Base-by-base conservation (phyloP, 2,888 invertebrate genomes). In the Yponomeuta malinellus region DNA sequence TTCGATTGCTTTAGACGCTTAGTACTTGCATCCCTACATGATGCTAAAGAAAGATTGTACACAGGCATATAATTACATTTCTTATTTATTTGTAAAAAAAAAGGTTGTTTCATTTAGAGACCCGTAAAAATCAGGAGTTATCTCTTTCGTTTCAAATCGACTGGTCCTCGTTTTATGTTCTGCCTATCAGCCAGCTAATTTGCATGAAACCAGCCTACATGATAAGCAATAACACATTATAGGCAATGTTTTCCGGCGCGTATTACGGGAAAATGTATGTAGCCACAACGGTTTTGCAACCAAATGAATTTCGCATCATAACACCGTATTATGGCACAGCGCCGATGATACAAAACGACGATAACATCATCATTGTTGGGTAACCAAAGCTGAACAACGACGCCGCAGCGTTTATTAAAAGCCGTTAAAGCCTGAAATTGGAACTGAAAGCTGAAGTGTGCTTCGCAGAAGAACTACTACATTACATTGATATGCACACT, bases 381-480 rank as follows among this genome's bases (percentile, higher is more conserved):
- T 59, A 15, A 59, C 52, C 15, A 15, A 59, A 15, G 52, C 52
- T 59, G 15, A 59, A 59, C 52, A 59, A 59, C 52, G 52, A 59
- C 52, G 15, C 52, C 52, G 52, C 52, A 59, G 52, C 52, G 52
- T 59, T 59, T 59, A 59, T 59, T 59, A 59, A 59, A 59, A 59
- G 52, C 52, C 52, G 52, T 59, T 59, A 59, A 12, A 59, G 52
- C 52, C 52, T 59, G 52, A 59, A 59, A 59, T 59, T 1, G 52
- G 52, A 2, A 3, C 52, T 59, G 15, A 59, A 12, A 2, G 15
- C 52, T 12, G 52, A 59, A 15, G 15, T 15, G 6, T 12, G 52
- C 52, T 2, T 12, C 15, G 52, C 52, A 59, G 52, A 59, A 59
- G 52, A 9, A 43, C 43, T 5, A 43, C 43, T 43, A 23, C 23